These are phyloP conservation scores for Steromphala cineraria DNA, from an alignment of 2,888 invertebrate species.

Conservation along the genomic window DNA sequence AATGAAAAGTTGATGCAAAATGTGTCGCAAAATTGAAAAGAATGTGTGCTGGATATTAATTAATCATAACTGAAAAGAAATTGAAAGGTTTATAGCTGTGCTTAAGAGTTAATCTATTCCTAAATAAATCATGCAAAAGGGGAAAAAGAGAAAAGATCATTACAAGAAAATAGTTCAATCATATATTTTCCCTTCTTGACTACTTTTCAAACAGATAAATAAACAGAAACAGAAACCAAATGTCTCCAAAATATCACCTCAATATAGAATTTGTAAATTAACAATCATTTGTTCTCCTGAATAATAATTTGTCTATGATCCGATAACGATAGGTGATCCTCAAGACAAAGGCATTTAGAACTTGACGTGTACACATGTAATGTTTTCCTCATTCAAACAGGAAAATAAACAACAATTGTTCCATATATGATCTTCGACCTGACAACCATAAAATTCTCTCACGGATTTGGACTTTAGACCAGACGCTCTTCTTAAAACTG, in stretches of 20 bases:
- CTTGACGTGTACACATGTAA: neutral
- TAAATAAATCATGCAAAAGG: neutral
- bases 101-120: neutral
- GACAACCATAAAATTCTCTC: too few relatives aligned
- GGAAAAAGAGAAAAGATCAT: too few relatives aligned
- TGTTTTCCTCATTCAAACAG: neutral
- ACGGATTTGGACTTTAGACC: too few relatives aligned
- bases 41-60: neutral
- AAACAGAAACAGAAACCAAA: neutral
- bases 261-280: too few relatives aligned
- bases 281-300: too few relatives aligned
- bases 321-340: neutral
- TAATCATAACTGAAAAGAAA: slow-evolving; percentile 28
- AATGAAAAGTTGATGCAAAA: neutral
- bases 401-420: neutral
- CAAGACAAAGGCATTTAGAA: neutral
- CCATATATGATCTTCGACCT: too few relatives aligned
- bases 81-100: slow-evolving; percentile 39
- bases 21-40: neutral
- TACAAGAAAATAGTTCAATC: too few relatives aligned
- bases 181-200: too few relatives aligned
- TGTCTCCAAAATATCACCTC: too few relatives aligned
- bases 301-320: too few relatives aligned
- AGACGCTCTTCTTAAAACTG: too few relatives aligned
- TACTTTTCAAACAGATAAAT: neutral